phyloP scores from a whole-genome alignment of 1,140 invertebrate species.

The Oscheius sp. region DNA sequence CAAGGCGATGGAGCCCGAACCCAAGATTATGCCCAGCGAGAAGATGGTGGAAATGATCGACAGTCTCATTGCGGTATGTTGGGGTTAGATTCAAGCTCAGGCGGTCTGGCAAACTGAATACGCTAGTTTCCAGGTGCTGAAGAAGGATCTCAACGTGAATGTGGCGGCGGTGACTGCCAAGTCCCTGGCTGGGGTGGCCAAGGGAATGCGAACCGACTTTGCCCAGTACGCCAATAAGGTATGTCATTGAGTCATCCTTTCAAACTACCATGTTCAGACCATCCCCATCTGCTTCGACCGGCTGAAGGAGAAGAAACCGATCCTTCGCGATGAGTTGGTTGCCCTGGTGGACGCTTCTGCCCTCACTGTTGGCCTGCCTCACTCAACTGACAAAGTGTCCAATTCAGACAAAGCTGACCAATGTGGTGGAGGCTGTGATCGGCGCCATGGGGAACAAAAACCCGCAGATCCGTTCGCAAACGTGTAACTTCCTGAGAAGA shows the following conservation, averaged over 20 bases:
- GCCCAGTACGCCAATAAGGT: background rate
- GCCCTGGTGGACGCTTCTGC: conserved; percentile 8
- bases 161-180: background rate
- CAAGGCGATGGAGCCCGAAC: background rate
- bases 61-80: background rate
- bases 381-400: background rate
- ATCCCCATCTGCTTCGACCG: conserved; percentile 9
- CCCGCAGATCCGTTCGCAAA: conserved; percentile 15
- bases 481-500: background rate
- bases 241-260: no score
- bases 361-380: background rate
- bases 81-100: no score
- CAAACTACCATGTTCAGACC: no score
- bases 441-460: background rate
- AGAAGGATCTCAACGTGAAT: conserved; percentile 20
- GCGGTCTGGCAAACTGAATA: no score
- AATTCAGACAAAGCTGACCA: conserved; percentile 5
- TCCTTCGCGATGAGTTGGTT: background rate
- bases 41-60: conserved; percentile 4
- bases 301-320: conserved; percentile 15
- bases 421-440: conserved; percentile 6
- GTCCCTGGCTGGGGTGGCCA: background rate
- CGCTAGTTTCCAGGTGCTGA: no score
- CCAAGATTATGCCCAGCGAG: background rate
- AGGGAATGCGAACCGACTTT: background rate